These are phyloP conservation scores for Chondrilla cf. caribensis DNA, from an alignment of 37 sponge, comb jelly and placozoan genomes.

Conservation along the genomic window DNA sequence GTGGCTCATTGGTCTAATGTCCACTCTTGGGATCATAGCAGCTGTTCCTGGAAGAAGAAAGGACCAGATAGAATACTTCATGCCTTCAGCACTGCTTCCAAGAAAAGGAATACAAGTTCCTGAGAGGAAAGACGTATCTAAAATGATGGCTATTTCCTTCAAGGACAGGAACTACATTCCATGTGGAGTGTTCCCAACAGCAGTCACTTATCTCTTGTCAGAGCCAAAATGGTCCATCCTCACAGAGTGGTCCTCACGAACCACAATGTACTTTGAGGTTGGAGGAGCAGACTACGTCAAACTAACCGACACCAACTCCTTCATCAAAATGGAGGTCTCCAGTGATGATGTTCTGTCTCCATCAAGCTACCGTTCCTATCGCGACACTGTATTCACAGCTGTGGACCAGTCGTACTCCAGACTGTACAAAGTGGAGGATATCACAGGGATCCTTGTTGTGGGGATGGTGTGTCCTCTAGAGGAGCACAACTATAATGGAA, in stretches of 20 bases:
- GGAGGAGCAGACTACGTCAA: neutral
- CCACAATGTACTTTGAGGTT: neutral
- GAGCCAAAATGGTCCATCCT: neutral
- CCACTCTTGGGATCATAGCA: neutral
- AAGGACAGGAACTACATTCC: neutral
- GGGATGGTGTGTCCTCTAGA: neutral
- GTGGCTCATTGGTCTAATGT: neutral
- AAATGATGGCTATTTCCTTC: neutral
- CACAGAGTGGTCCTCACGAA: neutral
- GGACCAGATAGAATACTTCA: neutral
- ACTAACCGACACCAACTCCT: neutral
- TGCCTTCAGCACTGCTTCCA: neutral
- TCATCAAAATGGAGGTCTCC: conserved; percentile 4
- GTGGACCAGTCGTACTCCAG: neutral
- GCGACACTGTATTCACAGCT: neutral
- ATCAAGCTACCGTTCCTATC: neutral
- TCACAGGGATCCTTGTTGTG: neutral
- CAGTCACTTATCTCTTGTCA: neutral
- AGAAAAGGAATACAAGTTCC: neutral
- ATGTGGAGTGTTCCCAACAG: neutral
- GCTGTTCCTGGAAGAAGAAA: neutral
- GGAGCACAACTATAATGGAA: no score
- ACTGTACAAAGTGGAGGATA: neutral
- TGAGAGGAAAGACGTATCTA: neutral
- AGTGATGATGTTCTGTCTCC: neutral